Base-by-base conservation (phyloP, 1,140 invertebrate genomes). In the Coenobita brevimanus region DNA sequence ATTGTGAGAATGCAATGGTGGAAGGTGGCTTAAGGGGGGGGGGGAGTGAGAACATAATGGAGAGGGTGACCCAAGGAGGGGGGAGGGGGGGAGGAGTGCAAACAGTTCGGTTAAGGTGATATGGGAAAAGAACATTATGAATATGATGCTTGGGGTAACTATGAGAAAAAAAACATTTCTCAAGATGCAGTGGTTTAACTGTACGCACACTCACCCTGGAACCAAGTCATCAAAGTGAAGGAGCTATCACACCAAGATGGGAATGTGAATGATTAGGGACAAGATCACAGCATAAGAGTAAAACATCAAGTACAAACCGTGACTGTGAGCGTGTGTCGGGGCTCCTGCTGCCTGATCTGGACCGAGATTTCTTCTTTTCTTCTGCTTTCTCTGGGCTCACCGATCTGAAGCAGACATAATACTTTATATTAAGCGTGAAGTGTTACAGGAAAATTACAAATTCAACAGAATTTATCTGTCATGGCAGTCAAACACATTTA, bases 301-400 rank as follows among this genome's bases (percentile, higher is more conserved):
- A 27, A 6, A 76, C 21, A 24, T 50, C 21, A 27, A 21, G 3
- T 3, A 50, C 21, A 27, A 89, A 91, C 67, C 90, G 46, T 30
- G 93, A 93, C n/a, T 92, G 91, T 17, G 93, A 92, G 41, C 90
- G 88, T 41, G 60, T 75, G 10, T 38, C 17, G 6, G 84, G 84
- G 57, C 84, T 87, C n/a, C 21, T 57, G 73, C 92, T 92, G 75
- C 86, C 67, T 15, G 91, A 91, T 24, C 89, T 57, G 13, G 90
- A 91, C n/a, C 69, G 71, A 50, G 92, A 93, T 78, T 67, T 79
- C 38, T 62, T 71, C 80, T 76, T 71, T 64, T 89, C 71, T 75
- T 88, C 78, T 57, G 64, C 79, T 36, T 82, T 87, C 62, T 89
- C 89, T 50, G 89, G 89, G 41, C 89, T 89, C 30, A 83, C 88